phyloP scores from a whole-genome alignment of 2,888 invertebrate species.

The Parascotia fuliginaria region DNA sequence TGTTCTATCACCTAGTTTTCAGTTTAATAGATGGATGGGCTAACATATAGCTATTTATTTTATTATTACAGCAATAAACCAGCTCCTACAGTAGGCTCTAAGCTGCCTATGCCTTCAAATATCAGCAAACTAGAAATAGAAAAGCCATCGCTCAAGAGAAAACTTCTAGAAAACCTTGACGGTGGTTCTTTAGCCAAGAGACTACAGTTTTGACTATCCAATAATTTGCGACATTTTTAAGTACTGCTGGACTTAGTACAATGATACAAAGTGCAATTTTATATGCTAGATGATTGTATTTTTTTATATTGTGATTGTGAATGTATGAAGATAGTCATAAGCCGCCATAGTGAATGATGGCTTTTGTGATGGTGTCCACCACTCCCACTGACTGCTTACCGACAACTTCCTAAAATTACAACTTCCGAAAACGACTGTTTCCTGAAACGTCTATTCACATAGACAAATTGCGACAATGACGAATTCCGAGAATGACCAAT shows the following conservation, averaged over 20 bases:
- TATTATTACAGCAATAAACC: slow-evolving; percentile 91
- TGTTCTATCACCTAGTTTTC: no score
- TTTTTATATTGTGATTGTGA: slow-evolving; percentile 11
- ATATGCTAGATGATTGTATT: slow-evolving; percentile 25
- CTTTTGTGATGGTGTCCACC: no score
- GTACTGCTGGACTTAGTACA: slow-evolving; percentile 50
- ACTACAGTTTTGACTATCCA: slow-evolving; percentile 85
- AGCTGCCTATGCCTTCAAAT: slow-evolving; percentile 91
- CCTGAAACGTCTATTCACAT: no score
- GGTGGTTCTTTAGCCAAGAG: slow-evolving; percentile 89
- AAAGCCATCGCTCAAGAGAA: slow-evolving; percentile 91
- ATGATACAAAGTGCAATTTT: slow-evolving; percentile 59
- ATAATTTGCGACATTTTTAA: slow-evolving; percentile 23
- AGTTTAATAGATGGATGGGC: no score
- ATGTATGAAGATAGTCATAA: background rate
- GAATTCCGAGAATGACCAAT: no score
- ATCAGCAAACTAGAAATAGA: slow-evolving; percentile 87
- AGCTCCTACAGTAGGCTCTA: slow-evolving; percentile 93
- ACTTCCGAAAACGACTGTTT: no score
- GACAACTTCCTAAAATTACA: no score
- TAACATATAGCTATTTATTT: background rate
- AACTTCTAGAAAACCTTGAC: slow-evolving; percentile 89
- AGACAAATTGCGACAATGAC: no score
- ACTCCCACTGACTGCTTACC: no score
- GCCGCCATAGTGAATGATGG: no score